Evolutionary conservation across 2,113 vertebrate species (phyloP).

Genomic region (Limnothrissa miodon): DNA sequence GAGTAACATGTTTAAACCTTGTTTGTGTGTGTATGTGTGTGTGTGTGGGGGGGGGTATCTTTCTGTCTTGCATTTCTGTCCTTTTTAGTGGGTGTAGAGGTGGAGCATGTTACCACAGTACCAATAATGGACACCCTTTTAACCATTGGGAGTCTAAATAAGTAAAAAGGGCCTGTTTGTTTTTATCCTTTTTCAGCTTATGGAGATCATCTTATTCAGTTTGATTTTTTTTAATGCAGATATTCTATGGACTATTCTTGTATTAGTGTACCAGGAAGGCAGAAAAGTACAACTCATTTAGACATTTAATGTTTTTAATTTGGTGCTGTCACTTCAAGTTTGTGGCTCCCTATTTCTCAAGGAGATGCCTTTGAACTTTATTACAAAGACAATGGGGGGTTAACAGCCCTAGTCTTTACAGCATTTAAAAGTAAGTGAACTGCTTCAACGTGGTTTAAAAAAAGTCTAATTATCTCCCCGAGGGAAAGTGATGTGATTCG

Average conservation of each 20-base stretch:
- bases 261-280: no score
- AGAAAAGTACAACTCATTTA: neutral
- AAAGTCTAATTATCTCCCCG: neutral
- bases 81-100: neutral
- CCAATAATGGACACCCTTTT: neutral
- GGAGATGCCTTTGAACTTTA: neutral
- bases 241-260: no score
- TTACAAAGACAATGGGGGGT: neutral
- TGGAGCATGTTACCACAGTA: neutral
- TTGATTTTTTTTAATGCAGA: neutral
- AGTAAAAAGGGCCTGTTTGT: neutral
- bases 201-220: neutral
- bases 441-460: neutral
- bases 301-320: neutral
- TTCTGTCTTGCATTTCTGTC: neutral
- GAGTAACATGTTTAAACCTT: neutral
- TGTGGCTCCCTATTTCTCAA: neutral
- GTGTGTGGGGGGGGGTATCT: neutral
- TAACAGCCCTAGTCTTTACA: neutral
- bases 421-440: neutral
- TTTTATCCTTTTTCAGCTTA: neutral
- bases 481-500: neutral
- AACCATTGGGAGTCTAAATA: neutral
- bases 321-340: neutral
- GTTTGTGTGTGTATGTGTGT: neutral